Percentiles rank a stretch among this genome's conserved stretches.
These are phyloP conservation scores for Heliconius ismenius DNA, from an alignment of 2,888 invertebrate species.

Conservation along the genomic window DNA sequence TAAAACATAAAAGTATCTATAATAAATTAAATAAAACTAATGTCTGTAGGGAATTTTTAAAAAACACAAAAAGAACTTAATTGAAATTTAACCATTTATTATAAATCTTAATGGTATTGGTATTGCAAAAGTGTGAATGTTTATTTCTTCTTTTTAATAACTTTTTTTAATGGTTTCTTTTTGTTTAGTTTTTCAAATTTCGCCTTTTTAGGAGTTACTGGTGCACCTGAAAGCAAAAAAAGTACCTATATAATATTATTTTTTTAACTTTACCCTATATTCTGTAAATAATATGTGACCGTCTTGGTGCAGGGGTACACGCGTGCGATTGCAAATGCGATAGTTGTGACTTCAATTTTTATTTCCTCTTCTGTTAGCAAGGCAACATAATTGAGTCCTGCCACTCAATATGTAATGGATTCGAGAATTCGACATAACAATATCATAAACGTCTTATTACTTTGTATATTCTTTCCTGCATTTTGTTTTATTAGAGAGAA, in stretches of 20 bases:
- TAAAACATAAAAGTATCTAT: background rate
- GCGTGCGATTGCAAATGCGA: no score
- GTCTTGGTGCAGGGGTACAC: no score
- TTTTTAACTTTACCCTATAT: no score
- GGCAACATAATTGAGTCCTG: no score
- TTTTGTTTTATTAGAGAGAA: no score
- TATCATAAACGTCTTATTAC: no score
- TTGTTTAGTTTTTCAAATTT: slow-evolving; percentile 69
- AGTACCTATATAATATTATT: no score
- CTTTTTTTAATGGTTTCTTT: slow-evolving; percentile 58
- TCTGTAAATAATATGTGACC: background rate
- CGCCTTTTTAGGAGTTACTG: slow-evolving; percentile 57
- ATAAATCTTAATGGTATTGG: background rate
- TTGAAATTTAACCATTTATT: background rate
- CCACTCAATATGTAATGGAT: no score
- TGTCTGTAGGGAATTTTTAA: background rate
- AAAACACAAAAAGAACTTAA: background rate
- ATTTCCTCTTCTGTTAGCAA: no score
- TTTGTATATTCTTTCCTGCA: no score
- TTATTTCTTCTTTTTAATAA: slow-evolving; percentile 68
- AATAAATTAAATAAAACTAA: background rate
- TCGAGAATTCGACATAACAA: no score
- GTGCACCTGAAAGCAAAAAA: slow-evolving; percentile 51
- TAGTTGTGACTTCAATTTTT: no score
- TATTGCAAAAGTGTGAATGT: background rate